Base-by-base conservation (phyloP, 1,140 invertebrate genomes). In the Meloidogyne chitwoodi region DNA sequence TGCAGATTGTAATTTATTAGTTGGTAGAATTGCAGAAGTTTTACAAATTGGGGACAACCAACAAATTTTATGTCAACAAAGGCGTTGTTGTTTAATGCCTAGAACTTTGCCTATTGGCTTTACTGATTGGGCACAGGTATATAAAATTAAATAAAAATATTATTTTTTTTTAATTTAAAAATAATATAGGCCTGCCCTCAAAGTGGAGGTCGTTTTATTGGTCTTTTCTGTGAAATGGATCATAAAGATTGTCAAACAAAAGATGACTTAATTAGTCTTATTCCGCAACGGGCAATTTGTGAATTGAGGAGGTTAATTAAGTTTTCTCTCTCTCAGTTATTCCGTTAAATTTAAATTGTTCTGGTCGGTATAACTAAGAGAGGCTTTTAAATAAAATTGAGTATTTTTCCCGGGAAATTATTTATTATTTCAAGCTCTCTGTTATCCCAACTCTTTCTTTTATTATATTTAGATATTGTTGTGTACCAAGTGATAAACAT, bases 31-130 rank as follows among this genome's bases (percentile, higher is more conserved):
- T n/a, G 29, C 48, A 12, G 68, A 44, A 8, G 29, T 73, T 27
- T 11, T 1, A 61, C 24, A 24, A 2, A 61, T 73, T 63, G 44
- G 71, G 10, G 44, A 56, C 24, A 73, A 41, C 0, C 44, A 73
- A 22, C 71, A 73, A 64, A 61, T 73, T 34, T 29, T 34, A 8
- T 73, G 71, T 22, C 56, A 63, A 34, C 38, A 41, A 63, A 34
- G 34, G 19, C 41, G 64, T n/a, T 73, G 71, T 64, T 73, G 71
- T 63, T 64, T 73, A 64, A 73, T 73, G 71, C 38, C 22, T 2
- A 29, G 71, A 29, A 61, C 31, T 0, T 38, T 73, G 12, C 71
- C 71, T 11, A 61, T 64, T 16, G 71, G 71, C 0, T 63, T 73
- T 64, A 73, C n/a, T 34, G 56, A 63, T 64, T 73, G 71, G 71